A percentile compares a stretch with the other conserved stretches of the same genome.
Conservation (phyloP, 2,888 invertebrate genomes). For the Isotomurus palustris region DNA sequence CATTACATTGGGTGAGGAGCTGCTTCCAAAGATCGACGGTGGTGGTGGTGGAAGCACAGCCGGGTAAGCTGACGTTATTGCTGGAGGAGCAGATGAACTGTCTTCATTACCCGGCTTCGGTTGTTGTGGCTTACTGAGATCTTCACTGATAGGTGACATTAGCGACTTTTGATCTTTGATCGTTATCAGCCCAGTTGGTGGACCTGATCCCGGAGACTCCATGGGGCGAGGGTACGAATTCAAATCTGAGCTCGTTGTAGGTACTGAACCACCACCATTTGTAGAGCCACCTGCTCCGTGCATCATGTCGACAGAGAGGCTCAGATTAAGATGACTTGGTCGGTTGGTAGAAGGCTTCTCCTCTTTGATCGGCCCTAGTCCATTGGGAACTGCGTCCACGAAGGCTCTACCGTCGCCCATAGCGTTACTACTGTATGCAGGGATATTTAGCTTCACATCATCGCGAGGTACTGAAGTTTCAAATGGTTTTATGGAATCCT, state of each 20-base stretch:
- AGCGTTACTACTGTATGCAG: neutral
- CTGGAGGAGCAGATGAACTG: conserved; percentile 9
- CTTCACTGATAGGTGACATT: conserved; percentile 43
- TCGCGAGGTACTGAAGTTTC: neutral
- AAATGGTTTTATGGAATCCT: neutral
- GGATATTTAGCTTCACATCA: neutral
- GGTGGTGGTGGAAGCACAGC: conserved; percentile 1
- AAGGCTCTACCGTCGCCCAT: conserved; percentile 1
- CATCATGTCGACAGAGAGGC: conserved; percentile 11
- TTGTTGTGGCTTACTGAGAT: conserved; percentile 37
- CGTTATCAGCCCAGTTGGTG: conserved; percentile 40
- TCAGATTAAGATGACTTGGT: conserved; percentile 26
- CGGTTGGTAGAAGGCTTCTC: conserved; percentile 18
- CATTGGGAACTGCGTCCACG: conserved; percentile 4
- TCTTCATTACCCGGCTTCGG: conserved; percentile 19
- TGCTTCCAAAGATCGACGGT: conserved; percentile 5
- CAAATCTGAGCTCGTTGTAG: conserved; percentile 9
- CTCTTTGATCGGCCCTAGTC: neutral
- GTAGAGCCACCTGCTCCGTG: conserved; percentile 4
- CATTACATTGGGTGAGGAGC: neutral
- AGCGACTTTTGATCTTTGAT: conserved; percentile 45
- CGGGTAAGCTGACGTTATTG: conserved; percentile 3
- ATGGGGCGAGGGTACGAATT: conserved; percentile 15
- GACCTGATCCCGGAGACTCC: conserved; percentile 27
- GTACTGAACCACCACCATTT: conserved; percentile 13